These are phyloP conservation scores for Drosophila macrospina DNA, from an alignment of 2,888 invertebrate species.

Conservation along the genomic window DNA sequence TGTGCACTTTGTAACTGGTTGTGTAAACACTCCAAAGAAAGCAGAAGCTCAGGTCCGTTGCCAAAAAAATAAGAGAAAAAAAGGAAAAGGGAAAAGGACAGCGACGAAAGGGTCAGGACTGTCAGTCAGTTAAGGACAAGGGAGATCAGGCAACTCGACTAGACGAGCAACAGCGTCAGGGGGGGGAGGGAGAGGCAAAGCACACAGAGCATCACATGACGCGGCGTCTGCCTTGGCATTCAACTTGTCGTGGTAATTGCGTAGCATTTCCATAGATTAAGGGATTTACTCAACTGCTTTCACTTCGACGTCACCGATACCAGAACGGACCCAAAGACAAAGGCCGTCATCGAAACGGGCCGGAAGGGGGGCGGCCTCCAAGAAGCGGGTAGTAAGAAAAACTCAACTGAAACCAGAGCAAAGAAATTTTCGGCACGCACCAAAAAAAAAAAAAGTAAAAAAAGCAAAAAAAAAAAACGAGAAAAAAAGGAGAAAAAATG, in stretches of 20 bases:
- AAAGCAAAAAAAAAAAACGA: conserved; percentile 6
- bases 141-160: neutral
- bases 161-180: neutral
- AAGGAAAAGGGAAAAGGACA: conserved; percentile 12
- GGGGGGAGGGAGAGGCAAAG: neutral
- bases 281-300: conserved; percentile 79
- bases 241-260: conserved; percentile 83
- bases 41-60: conserved; percentile 48
- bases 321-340: conserved; percentile 45
- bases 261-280: conserved; percentile 84
- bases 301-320: conserved; percentile 66
- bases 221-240: conserved; percentile 52
- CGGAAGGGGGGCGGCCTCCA: neutral
- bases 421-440: conserved; percentile 58
- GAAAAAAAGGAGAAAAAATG: conserved; percentile 55
- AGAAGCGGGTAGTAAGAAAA: conserved; percentile 23
- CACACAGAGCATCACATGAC: conserved; percentile 64
- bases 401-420: conserved; percentile 62
- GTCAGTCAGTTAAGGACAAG: conserved; percentile 51
- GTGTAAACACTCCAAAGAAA: conserved; percentile 80
- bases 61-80: conserved; percentile 10
- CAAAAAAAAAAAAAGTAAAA: conserved; percentile 23
- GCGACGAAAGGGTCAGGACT: conserved; percentile 80
- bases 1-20: conserved; percentile 83
- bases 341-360: conserved; percentile 9